Evolutionary conservation across 2,888 invertebrate genomes (phyloP), one percentile per base, ranked within the genome.

Genomic region (Syritta pipiens): DNA sequence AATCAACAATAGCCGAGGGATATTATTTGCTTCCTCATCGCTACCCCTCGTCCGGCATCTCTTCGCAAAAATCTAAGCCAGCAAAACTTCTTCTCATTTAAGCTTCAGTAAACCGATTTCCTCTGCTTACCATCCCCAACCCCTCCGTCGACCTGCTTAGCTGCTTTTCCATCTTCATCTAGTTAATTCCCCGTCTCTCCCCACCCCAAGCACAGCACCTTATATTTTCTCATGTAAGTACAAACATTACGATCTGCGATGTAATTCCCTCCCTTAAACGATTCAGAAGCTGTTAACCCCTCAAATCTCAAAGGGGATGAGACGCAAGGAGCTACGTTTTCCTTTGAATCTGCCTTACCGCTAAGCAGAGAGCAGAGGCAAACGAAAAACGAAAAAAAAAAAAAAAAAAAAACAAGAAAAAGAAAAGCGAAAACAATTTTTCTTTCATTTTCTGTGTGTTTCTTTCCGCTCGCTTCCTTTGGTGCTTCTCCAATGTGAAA

Each of bases 181-280:
- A 28, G 28, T 28, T 28, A 28, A 28, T 40, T 40, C 20, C 9
- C 12, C 28, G 14, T 30, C 14, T 46, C 14, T 20, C 14, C 24
- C 3, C n/a, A 51, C 12, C 24, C 17, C 2, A n/a, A 24, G n/a
- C 12, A 9, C 40, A 72, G 12, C 26, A 53, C 53, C 40, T 57
- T 71, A 4, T 30, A 59, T 69, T 9, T 30, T 35, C 14, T 6
- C 14, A 7, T 17, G 53, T 65, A 20, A 24, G 28, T 37, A 67
- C 42, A 44, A 46, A 53, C 63, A 59, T 71, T 71, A 63, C 57
- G 62, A 69, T 57, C 46, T 72, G 77, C 53, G 26, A 72, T 72
- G 55, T 67, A 65, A 77, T 65, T 72, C 59, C 42, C 37, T 71
- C 20, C 55, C 59, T 55, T 48, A 65, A 77, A 53, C 46, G 72